Evolutionary conservation across 2,888 invertebrate genomes (phyloP), one percentile per base, ranked within the genome.

Genomic region (Xestoiulus laeticollis): DNA sequence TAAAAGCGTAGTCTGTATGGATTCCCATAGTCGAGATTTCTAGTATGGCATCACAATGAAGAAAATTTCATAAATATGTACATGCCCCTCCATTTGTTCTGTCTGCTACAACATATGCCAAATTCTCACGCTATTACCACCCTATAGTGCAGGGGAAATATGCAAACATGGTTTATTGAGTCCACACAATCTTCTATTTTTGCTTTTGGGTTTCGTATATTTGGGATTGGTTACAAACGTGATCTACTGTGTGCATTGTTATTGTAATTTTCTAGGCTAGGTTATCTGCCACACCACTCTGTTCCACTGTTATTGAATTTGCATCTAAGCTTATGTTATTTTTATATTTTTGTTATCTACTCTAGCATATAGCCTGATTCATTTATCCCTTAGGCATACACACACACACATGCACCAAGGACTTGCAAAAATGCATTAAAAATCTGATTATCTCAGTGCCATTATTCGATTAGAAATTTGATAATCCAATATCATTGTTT

Each of bases 91-190:
- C 78, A 78, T 32, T 78, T 78, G 78, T 5, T 30, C 78, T 30
- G 78, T 78, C 16, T 78, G 78, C 16, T 30, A 4, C 14, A 78
- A 30, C 78, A 78, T 30, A 14, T 78, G 78, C 30, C 16, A 14
- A 78, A 30, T 78, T 78, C 78, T 0, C 78, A 78, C 30, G 26
- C 78, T 10, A 78, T 78, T 78, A 78, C 78, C 30, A 32, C 30
- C 30, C 78, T 32, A 43, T 43, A 30, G 14, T 30, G 30, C 30
- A 4, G 30, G 78, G n/a, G 2, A 78, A 78, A 78, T 78, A 78
- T 78, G 78, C 78, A 78, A 78, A 78, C 78, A 78, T 78, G 78
- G 78, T 78, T 78, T 78, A 78, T 78, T 30, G 78, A 78, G 78
- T 78, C 78, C 78, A 78, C 78, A 32, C 30, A 78, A 78, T 32